These are phyloP conservation scores for Drosophila pegasa DNA, from an alignment of 2,888 invertebrate genomes.

Conservation along the genomic window DNA sequence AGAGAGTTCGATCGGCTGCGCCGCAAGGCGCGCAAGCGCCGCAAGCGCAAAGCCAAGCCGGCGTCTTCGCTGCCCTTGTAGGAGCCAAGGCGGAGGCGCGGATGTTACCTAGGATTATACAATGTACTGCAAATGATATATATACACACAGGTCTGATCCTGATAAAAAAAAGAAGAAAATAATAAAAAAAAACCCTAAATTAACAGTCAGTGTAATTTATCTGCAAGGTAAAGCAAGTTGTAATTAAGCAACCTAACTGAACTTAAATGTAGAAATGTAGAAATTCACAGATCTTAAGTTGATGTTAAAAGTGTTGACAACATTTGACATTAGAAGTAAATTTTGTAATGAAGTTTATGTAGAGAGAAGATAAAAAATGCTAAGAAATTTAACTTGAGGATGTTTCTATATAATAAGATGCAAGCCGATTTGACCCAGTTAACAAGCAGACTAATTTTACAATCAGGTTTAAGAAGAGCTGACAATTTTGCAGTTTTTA, in stretches of 20 bases:
- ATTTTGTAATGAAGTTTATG: not conserved
- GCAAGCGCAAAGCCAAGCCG: conserved; percentile 53
- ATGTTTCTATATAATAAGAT: not conserved
- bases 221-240: not conserved
- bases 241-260: not conserved
- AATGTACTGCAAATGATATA: conserved; percentile 39
- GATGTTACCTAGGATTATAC: not conserved
- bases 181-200: not conserved
- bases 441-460: not conserved
- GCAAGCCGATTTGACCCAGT: not conserved
- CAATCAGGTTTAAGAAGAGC: not conserved
- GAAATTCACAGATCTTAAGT: too few species aligned
- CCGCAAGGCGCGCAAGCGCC: conserved; percentile 75
- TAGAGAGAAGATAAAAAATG: not conserved
- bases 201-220: not conserved
- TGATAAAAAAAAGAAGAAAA: not conserved
- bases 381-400: not conserved
- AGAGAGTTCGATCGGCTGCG: conserved; percentile 75
- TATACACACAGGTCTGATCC: not conserved
- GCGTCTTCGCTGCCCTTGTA: conserved; percentile 2
- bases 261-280: too few species aligned
- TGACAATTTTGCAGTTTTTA: too few species aligned
- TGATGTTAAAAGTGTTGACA: too few species aligned
- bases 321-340: not conserved
- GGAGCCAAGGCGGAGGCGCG: not conserved